Percentiles rank a stretch among this genome's conserved stretches.
Conservation (phyloP, 2,797 vertebrate species). For the Chaunax sp. region DNA sequence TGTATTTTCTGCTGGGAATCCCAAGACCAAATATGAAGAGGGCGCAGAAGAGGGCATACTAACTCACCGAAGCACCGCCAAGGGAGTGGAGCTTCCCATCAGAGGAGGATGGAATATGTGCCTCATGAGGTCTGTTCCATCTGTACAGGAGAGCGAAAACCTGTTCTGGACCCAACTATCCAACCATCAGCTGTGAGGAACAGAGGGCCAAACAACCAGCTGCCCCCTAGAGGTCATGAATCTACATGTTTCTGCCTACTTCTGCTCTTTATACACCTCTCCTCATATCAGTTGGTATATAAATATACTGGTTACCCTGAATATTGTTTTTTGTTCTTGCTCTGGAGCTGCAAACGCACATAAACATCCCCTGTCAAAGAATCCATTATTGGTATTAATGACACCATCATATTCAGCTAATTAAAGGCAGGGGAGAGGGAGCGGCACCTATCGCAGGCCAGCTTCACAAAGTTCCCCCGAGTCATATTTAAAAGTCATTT, state of each 20-base stretch:
- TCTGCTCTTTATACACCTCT: slow-evolving; percentile 5
- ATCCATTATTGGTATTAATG: slow-evolving; percentile 69
- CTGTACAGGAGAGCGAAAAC: slow-evolving; percentile 57
- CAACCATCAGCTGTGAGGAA: slow-evolving; percentile 30
- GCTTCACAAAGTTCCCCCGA: slow-evolving; percentile 17
- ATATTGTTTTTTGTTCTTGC: slow-evolving; percentile 10
- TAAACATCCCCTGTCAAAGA: slow-evolving; percentile 32
- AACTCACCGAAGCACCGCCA: slow-evolving; percentile 19
- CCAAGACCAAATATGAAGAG: slow-evolving; percentile 6
- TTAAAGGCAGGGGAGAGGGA: slow-evolving; percentile 57
- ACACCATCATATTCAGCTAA: slow-evolving; percentile 49
- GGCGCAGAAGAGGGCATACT: slow-evolving; percentile 21
- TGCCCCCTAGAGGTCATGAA: slow-evolving; percentile 51
- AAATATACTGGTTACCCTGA: slow-evolving; percentile 26
- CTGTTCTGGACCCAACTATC: slow-evolving; percentile 35
- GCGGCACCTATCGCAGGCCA: slow-evolving; percentile 52
- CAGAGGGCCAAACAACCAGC: slow-evolving; percentile 43
- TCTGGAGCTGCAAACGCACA: slow-evolving; percentile 17
- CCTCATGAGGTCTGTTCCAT: slow-evolving; percentile 52
- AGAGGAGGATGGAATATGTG: slow-evolving; percentile 41
- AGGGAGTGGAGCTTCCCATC: slow-evolving; percentile 34
- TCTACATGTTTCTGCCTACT: slow-evolving; percentile 30
- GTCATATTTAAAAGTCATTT: neutral
- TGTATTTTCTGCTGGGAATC: slow-evolving; percentile 10
- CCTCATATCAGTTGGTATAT: slow-evolving; percentile 7